Evolutionary conservation across 2,888 invertebrate genomes (phyloP).

Genomic region (Protodeltote pygarga): DNA sequence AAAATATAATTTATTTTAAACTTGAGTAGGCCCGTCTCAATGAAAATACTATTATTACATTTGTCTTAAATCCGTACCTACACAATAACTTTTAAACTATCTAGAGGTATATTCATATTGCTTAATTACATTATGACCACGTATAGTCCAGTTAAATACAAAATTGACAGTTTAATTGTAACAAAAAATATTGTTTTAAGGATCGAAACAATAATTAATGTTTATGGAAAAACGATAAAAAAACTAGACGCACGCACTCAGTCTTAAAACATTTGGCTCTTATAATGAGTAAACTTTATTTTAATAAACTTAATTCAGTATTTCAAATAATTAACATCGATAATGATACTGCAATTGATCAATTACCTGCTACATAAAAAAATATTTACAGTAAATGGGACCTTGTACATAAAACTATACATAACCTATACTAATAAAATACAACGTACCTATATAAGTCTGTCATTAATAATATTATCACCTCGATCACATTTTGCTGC

Average conservation of each 20-base stretch:
- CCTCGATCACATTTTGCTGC: constrained; percentile 75
- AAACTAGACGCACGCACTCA: constrained; percentile 77
- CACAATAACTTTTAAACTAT: constrained; percentile 40
- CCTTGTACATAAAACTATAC: constrained; percentile 61
- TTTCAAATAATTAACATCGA: constrained; percentile 48
- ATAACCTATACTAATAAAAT: constrained; percentile 65
- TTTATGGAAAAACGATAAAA: constrained; percentile 46
- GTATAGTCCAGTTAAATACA: constrained; percentile 28
- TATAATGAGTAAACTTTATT: constrained; percentile 73
- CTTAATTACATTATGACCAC: constrained; percentile 35
- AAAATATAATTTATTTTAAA: constrained; percentile 75
- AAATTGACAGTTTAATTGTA: constrained; percentile 26
- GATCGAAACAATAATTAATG: constrained; percentile 30
- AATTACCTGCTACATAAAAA: constrained; percentile 54
- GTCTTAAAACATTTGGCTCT: constrained; percentile 86
- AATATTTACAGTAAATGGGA: constrained; percentile 67
- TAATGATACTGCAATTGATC: constrained; percentile 55
- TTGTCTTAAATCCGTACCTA: constrained; percentile 48
- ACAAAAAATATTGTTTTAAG: constrained; percentile 16
- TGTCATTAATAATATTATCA: constrained; percentile 72
- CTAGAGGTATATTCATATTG: constrained; percentile 39
- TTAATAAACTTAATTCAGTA: constrained; percentile 59
- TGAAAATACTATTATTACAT: constrained; percentile 59
- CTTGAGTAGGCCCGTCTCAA: constrained; percentile 67
- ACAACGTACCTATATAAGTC: constrained; percentile 63